Evolutionary conservation across 2,888 invertebrate species (phyloP).

Genomic region (Tupiocoris notatus): DNA sequence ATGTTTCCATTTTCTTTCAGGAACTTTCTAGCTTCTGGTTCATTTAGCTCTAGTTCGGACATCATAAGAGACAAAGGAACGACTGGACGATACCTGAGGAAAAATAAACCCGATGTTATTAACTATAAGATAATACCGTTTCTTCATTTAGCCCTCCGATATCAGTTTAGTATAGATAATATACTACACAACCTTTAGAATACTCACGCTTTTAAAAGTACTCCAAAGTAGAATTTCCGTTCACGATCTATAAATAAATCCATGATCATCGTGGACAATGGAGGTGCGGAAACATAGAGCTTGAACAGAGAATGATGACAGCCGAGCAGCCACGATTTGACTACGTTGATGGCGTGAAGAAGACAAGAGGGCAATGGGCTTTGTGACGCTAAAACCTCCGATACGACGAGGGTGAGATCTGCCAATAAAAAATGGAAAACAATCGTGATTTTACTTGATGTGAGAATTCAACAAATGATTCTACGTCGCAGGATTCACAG

Average conservation of each 20-base stretch:
- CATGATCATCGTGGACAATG: constrained; percentile 94
- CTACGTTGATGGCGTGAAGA: constrained; percentile 79
- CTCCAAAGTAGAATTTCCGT: constrained; percentile 84
- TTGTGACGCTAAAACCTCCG: constrained; percentile 78
- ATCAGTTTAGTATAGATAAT: background rate
- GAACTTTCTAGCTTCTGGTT: background rate
- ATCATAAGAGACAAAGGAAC: constrained; percentile 2
- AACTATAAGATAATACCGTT: background rate
- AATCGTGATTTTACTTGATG: too few relatives aligned
- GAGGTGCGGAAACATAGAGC: constrained; percentile 82
- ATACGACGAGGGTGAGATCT: constrained; percentile 76
- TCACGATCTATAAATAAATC: constrained; percentile 98
- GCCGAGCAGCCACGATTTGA: constrained; percentile 89
- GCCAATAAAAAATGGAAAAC: too few relatives aligned
- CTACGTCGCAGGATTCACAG: too few relatives aligned
- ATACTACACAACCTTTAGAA: background rate
- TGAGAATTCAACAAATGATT: too few relatives aligned
- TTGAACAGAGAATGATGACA: constrained; percentile 92
- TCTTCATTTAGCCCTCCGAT: background rate
- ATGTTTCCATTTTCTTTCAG: constrained; percentile 52
- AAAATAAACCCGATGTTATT: background rate
- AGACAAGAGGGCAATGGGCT: constrained; percentile 81
- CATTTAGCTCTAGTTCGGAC: constrained; percentile 1
- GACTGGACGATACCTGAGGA: constrained; percentile 3
- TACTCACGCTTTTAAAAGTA: constrained; percentile 93